A percentile compares a stretch with the other conserved stretches of the same genome.
phyloP scores from a whole-genome alignment of 2,113 vertebrate species.

The Epinephelus fuscoguttatus region DNA sequence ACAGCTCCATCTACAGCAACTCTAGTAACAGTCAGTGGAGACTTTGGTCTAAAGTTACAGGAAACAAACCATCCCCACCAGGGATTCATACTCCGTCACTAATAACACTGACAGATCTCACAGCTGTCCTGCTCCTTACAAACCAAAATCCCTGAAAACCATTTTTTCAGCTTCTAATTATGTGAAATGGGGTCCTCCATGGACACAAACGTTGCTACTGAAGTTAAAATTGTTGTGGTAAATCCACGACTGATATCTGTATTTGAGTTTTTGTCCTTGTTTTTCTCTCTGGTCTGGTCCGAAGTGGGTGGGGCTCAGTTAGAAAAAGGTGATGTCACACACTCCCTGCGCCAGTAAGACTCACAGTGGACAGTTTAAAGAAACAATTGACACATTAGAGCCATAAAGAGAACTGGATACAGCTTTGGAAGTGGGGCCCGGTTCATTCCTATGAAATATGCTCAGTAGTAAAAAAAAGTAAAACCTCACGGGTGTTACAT shows the following conservation, averaged over 20 bases:
- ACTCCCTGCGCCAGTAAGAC: background rate
- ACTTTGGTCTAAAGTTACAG: background rate
- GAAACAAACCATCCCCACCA: background rate
- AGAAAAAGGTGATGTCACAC: background rate
- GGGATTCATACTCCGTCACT: background rate
- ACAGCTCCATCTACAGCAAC: slow-evolving; percentile 17
- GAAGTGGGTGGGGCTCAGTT: background rate
- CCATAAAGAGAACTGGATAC: no score
- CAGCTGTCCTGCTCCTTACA: background rate
- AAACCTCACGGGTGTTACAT: no score
- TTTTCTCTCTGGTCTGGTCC: background rate
- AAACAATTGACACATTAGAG: no score
- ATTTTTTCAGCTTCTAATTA: background rate
- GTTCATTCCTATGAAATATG: no score
- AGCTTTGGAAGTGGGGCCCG: no score
- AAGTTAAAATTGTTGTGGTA: no score
- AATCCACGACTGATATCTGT: background rate
- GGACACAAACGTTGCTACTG: background rate
- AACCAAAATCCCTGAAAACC: background rate
- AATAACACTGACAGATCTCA: background rate
- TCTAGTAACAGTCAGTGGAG: background rate
- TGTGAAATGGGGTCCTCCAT: background rate
- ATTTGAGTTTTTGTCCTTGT: background rate
- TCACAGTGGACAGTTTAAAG: background rate
- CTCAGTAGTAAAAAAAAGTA: no score